Conservation (phyloP, 2,113 vertebrate genomes). For the Tachysurus fulvidraco region DNA sequence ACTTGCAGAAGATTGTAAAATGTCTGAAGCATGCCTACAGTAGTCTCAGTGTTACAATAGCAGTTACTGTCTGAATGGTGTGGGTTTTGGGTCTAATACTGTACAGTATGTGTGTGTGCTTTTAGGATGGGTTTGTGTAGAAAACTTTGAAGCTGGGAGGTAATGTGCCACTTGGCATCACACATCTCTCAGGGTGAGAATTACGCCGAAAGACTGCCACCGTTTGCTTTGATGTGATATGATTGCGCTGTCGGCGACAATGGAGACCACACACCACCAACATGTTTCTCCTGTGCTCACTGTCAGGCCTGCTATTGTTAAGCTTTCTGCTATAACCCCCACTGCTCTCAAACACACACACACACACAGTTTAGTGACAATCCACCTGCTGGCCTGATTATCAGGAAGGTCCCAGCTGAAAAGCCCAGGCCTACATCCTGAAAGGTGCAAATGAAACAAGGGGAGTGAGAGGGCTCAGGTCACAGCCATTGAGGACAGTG, state of each 20-base stretch:
- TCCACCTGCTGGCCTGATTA: conserved; percentile 61
- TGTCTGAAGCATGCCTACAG: conserved; percentile 8
- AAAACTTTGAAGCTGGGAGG: conserved; percentile 41
- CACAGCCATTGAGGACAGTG: conserved; percentile 21
- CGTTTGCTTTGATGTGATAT: conserved; percentile 76
- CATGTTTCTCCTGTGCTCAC: conserved; percentile 35
- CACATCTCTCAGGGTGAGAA: conserved; percentile 69
- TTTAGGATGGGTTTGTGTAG: conserved; percentile 55
- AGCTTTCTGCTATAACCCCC: conserved; percentile 15
- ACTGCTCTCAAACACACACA: conserved; percentile 10
- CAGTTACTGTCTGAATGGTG: not conserved
- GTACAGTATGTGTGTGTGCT: conserved; percentile 40
- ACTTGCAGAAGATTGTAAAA: conserved; percentile 36
- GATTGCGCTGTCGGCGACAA: conserved; percentile 64
- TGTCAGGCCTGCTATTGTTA: conserved; percentile 46
- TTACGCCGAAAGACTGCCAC: conserved; percentile 60
- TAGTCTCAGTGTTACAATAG: not conserved
- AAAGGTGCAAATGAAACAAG: conserved; percentile 73
- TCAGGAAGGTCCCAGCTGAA: conserved; percentile 55
- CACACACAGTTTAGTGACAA: conserved; percentile 50
- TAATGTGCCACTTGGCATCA: conserved; percentile 50
- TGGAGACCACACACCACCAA: conserved; percentile 53
- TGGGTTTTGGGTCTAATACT: conserved; percentile 38
- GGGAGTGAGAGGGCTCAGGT: conserved; percentile 43
- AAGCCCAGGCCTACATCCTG: conserved; percentile 47